Percentiles rank a stretch among this genome's conserved stretches.
phyloP scores from a whole-genome alignment of 2,888 invertebrate genomes.

The Podabrus alpinus region DNA sequence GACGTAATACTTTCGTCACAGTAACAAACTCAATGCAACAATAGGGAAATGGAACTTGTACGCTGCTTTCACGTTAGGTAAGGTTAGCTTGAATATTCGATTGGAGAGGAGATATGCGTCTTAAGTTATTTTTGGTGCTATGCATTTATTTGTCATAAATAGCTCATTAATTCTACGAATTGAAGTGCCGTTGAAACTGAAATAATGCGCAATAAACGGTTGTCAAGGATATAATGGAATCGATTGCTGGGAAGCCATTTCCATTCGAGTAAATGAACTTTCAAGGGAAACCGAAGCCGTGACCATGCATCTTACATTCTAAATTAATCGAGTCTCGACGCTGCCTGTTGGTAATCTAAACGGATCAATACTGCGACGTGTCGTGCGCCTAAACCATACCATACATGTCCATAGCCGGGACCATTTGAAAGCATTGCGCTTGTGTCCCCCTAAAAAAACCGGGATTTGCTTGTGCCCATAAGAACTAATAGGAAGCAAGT shows the following conservation, averaged over 20 bases:
- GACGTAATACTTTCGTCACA: background rate
- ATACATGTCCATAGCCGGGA: slow-evolving; percentile 14
- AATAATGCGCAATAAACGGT: slow-evolving; percentile 39
- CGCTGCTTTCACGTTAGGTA: background rate
- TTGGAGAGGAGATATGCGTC: background rate
- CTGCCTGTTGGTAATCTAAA: slow-evolving; percentile 23
- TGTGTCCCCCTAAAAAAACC: slow-evolving; percentile 18
- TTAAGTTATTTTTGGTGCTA: background rate
- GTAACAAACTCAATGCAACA: background rate
- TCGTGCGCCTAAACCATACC: slow-evolving; percentile 24
- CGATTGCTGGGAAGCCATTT: slow-evolving; percentile 41
- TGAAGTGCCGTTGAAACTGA: slow-evolving; percentile 27
- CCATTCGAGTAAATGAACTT: slow-evolving; percentile 50
- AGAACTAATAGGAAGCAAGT: slow-evolving; percentile 7
- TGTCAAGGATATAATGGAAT: slow-evolving; percentile 43
- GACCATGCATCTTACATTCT: slow-evolving; percentile 51
- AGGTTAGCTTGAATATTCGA: background rate
- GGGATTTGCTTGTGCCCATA: slow-evolving; percentile 6
- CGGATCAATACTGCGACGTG: slow-evolving; percentile 26
- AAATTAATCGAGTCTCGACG: slow-evolving; percentile 44
- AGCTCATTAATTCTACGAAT: slow-evolving; percentile 13
- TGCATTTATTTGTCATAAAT: slow-evolving; percentile 21
- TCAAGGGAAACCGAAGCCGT: slow-evolving; percentile 52
- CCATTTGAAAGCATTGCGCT: slow-evolving; percentile 13
- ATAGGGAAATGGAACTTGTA: background rate